Evolutionary conservation across 1,140 invertebrate genomes (phyloP).

Genomic region (Scaptomyza pallida): DNA sequence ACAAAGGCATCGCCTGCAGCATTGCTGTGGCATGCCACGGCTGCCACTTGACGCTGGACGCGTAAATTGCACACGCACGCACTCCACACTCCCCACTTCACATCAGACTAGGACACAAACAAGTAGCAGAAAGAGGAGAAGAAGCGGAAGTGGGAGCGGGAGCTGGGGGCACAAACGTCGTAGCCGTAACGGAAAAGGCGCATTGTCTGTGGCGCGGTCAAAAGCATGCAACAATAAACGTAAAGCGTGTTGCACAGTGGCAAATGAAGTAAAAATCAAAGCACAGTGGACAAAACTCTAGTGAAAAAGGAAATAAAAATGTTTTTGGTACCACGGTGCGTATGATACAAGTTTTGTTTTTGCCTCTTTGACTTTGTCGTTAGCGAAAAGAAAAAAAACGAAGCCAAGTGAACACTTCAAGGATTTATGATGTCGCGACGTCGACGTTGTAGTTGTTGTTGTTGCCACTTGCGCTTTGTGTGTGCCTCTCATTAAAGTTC

Average conservation of each 20-base stretch:
- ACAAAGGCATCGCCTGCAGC: constrained; percentile 46
- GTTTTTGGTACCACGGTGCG: constrained; percentile 41
- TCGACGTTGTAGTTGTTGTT: constrained; percentile 23
- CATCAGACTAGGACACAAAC: constrained; percentile 13
- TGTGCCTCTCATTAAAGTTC: constrained; percentile 61
- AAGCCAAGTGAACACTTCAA: constrained; percentile 63
- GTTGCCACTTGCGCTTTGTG: constrained; percentile 14
- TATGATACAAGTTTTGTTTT: constrained; percentile 20
- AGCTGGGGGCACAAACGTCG: background rate
- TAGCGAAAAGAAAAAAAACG: constrained; percentile 68
- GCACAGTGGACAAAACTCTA: too few species aligned
- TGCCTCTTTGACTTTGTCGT: constrained; percentile 68
- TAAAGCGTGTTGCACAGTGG: constrained; percentile 32
- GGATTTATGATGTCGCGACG: constrained; percentile 61
- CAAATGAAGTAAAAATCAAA: background rate
- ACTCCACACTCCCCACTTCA: constrained; percentile 19
- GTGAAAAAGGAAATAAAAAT: too few species aligned
- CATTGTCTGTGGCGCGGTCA: constrained; percentile 38
- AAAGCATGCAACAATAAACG: constrained; percentile 45
- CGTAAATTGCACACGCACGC: constrained; percentile 54
- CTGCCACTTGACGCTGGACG: constrained; percentile 57
- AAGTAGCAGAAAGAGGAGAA: background rate
- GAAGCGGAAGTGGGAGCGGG: too few species aligned
- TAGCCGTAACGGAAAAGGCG: constrained; percentile 17
- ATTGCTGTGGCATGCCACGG: constrained; percentile 42